These are phyloP conservation scores for Hirtodrosophila duncani DNA, from an alignment of 2,888 invertebrate species.

Conservation along the genomic window DNA sequence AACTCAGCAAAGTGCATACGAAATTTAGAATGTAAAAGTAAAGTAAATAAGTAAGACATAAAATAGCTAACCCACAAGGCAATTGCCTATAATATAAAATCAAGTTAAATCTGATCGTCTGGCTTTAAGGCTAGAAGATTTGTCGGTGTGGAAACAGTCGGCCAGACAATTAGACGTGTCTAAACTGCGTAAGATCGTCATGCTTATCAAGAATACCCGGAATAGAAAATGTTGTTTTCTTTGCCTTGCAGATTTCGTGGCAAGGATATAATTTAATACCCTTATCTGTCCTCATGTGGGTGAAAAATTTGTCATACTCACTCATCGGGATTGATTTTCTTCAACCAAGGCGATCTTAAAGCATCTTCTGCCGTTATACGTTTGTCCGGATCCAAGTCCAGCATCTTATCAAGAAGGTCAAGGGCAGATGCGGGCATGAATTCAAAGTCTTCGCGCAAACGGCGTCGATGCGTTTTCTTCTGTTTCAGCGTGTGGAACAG, in stretches of 20 bases:
- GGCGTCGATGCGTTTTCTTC: slow-evolving; percentile 92
- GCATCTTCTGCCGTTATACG: slow-evolving; percentile 97
- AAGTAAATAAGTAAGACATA: no score
- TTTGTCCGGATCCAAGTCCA: slow-evolving; percentile 95
- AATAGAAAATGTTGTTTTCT: no score
- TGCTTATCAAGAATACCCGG: no score
- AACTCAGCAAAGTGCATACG: no score
- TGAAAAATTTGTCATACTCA: slow-evolving; percentile 79
- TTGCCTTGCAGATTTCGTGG: neutral
- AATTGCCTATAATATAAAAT: no score
- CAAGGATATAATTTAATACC: neutral
- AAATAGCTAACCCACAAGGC: no score
- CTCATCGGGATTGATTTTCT: slow-evolving; percentile 93
- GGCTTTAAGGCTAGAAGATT: no score
- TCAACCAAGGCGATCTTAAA: slow-evolving; percentile 93
- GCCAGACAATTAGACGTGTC: no score
- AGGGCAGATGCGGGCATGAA: slow-evolving; percentile 93
- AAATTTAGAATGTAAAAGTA: no score
- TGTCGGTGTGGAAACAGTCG: no score
- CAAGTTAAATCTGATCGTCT: no score
- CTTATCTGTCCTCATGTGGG: neutral
- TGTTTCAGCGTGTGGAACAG: slow-evolving; percentile 94
- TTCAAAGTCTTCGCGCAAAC: slow-evolving; percentile 94
- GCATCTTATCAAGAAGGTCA: slow-evolving; percentile 95
- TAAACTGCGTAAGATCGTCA: no score